phyloP scores from a whole-genome alignment of 2,797 vertebrate species.

The Pangasius krempfi region DNA sequence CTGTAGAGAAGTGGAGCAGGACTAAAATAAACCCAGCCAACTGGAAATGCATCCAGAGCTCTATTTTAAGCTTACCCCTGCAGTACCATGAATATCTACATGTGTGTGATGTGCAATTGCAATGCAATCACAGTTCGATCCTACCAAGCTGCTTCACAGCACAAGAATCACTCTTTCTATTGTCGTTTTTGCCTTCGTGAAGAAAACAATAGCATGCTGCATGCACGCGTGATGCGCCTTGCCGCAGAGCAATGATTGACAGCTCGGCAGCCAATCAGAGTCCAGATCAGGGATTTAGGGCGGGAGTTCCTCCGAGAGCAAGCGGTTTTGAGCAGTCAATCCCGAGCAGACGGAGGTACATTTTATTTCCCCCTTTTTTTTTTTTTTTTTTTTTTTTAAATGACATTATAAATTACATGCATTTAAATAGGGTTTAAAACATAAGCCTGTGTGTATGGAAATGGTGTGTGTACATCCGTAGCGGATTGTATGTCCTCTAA shows the following conservation, averaged over 20 bases:
- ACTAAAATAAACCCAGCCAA: constrained; percentile 29
- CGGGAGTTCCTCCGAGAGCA: constrained; percentile 28
- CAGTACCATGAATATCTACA: not conserved
- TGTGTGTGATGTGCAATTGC: not conserved
- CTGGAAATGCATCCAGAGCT: not conserved
- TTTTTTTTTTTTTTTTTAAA: not conserved
- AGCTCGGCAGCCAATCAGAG: constrained; percentile 41
- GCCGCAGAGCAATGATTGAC: constrained; percentile 14
- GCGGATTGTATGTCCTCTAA: not conserved
- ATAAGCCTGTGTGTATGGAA: not conserved
- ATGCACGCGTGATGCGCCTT: not conserved
- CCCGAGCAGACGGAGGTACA: constrained; percentile 37
- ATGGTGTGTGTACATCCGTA: not conserved
- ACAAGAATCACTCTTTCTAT: not conserved
- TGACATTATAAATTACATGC: not conserved
- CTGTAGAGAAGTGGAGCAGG: not conserved
- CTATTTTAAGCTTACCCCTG: not conserved
- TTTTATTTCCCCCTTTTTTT: not conserved
- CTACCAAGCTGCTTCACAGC: not conserved
- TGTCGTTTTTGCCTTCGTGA: not conserved
- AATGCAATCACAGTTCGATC: not conserved
- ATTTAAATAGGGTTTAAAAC: not conserved
- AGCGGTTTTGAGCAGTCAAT: constrained; percentile 14
- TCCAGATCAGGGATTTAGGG: constrained; percentile 20
- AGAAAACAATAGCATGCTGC: not conserved